A percentile compares a stretch with the other conserved stretches of the same genome.
These are phyloP conservation scores for Falco novaeseelandiae DNA, from an alignment of 2,797 vertebrate species.

Conservation along the genomic window DNA sequence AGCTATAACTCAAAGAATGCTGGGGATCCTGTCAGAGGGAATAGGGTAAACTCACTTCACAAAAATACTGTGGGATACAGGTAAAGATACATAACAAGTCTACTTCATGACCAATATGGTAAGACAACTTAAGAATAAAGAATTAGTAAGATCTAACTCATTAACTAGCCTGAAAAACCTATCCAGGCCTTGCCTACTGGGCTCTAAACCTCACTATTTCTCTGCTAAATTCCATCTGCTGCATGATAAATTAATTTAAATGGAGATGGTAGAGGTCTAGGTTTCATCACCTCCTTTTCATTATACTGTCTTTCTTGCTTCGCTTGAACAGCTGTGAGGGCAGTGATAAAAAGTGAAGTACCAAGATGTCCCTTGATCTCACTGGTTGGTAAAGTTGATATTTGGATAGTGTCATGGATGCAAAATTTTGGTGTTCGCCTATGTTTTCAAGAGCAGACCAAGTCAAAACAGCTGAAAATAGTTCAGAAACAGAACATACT, in stretches of 20 bases:
- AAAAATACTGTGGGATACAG: not conserved
- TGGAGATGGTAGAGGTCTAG: not conserved
- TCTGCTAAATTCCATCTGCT: not conserved
- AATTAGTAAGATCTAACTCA: not conserved
- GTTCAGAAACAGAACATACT: not conserved
- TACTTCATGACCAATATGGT: not conserved
- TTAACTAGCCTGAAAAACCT: not conserved
- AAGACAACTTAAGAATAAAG: not conserved
- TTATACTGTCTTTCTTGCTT: not conserved
- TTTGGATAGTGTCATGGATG: accelerated
- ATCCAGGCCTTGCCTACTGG: not conserved
- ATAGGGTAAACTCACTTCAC: not conserved
- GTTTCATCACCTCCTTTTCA: not conserved
- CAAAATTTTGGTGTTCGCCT: not conserved
- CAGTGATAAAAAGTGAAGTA: not conserved
- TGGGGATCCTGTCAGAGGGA: not conserved
- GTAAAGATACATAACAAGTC: not conserved
- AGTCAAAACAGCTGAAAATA: not conserved
- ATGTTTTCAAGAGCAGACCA: not conserved
- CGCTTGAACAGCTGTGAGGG: not conserved
- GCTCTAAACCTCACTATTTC: not conserved
- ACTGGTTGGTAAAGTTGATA: not conserved
- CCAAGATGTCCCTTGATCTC: not conserved
- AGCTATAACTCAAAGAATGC: not conserved
- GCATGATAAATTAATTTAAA: not conserved